Evolutionary conservation across 2,113 vertebrate genomes (phyloP).

Genomic region (Todiramphus chloris): DNA sequence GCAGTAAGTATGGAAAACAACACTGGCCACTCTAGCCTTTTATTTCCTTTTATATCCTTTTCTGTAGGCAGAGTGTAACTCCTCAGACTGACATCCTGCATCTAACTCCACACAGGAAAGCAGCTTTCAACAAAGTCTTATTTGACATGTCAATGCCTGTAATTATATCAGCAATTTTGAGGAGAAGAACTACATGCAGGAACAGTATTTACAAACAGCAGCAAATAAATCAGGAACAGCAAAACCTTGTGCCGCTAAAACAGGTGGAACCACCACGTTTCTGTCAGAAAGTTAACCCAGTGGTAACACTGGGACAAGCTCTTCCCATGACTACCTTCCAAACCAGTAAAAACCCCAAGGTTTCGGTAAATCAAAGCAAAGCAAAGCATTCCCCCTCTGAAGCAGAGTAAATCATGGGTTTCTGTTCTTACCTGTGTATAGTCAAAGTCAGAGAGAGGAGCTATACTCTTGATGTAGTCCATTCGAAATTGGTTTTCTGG

Average conservation of each 20-base stretch:
- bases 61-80: not conserved
- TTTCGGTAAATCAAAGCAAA: not conserved
- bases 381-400: not conserved
- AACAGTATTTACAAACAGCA: not conserved
- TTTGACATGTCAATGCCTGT: not conserved
- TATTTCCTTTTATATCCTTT: not conserved
- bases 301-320: not conserved
- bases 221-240: not conserved
- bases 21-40: not conserved
- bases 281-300: not conserved
- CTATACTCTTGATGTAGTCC: constrained; percentile 99
- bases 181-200: not conserved
- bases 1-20: not conserved
- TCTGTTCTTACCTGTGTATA: constrained; percentile 90
- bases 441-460: constrained; percentile 96
- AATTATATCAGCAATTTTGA: not conserved
- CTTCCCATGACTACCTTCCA: not conserved
- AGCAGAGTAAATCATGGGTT: not conserved
- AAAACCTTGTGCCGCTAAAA: not conserved
- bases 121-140: not conserved
- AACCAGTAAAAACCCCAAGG: not conserved
- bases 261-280: not conserved
- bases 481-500: constrained; percentile 97
- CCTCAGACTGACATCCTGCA: not conserved
- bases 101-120: not conserved